Evolutionary conservation across 2,113 vertebrate species (phyloP).

Genomic region (Ranitomeya imitator): DNA sequence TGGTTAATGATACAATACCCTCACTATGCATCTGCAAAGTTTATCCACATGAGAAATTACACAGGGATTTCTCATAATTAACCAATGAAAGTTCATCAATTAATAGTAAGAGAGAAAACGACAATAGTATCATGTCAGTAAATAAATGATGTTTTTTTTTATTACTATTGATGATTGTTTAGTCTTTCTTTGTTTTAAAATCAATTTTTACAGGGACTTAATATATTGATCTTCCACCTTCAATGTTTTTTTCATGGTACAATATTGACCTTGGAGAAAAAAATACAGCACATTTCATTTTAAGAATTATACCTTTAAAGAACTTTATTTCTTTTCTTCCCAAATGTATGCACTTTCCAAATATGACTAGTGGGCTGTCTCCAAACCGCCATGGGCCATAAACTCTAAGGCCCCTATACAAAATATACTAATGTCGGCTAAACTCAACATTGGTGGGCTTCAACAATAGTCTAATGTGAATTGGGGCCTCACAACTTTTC

Average conservation of each 20-base stretch:
- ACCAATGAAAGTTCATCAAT: constrained; percentile 30
- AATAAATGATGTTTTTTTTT: constrained; percentile 26
- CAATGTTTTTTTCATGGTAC: not conserved
- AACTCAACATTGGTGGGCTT: too few species aligned
- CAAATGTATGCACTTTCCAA: not conserved
- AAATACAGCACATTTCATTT: not conserved
- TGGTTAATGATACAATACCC: not conserved
- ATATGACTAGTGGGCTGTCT: not conserved
- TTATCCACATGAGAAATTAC: constrained; percentile 15
- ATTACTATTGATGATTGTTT: constrained; percentile 44
- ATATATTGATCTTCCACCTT: constrained; percentile 31
- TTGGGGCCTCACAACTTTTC: too few species aligned
- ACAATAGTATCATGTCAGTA: not conserved
- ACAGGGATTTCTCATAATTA: not conserved
- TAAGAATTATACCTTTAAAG: not conserved
- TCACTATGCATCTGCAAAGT: not conserved
- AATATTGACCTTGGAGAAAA: not conserved
- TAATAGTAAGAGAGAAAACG: not conserved
- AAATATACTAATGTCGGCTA: too few species aligned
- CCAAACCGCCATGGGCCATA: too few species aligned
- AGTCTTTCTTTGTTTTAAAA: constrained; percentile 28
- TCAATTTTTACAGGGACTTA: constrained; percentile 45
- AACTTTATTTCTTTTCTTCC: not conserved
- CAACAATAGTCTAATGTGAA: too few species aligned
- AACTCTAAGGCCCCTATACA: too few species aligned